Percentiles rank a stretch among this genome's conserved stretches.
phyloP scores from a whole-genome alignment of 2,797 vertebrate species.

The Thunnus albacares region DNA sequence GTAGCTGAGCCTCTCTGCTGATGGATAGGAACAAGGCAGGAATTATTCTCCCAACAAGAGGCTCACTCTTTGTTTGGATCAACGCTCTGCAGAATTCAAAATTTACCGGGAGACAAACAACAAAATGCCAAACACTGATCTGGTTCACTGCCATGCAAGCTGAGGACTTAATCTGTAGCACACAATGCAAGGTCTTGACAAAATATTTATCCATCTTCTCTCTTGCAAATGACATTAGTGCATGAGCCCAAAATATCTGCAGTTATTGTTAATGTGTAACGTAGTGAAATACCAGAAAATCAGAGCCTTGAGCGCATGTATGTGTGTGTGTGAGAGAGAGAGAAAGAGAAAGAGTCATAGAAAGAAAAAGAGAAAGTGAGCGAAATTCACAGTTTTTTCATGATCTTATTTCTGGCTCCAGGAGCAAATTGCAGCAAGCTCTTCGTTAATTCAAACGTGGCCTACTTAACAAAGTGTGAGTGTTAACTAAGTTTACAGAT shows the following conservation, averaged over 20 bases:
- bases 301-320: slow-evolving; percentile 46
- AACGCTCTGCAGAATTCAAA: slow-evolving; percentile 71
- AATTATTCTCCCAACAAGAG: slow-evolving; percentile 78
- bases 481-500: not conserved
- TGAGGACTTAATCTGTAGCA: slow-evolving; percentile 67
- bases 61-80: slow-evolving; percentile 76
- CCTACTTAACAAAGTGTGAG: not conserved
- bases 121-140: slow-evolving; percentile 63
- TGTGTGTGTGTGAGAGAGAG: slow-evolving; percentile 7
- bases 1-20: slow-evolving; percentile 60
- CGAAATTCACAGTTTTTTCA: slow-evolving; percentile 17
- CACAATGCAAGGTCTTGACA: slow-evolving; percentile 55
- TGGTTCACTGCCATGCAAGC: slow-evolving; percentile 48
- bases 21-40: slow-evolving; percentile 73
- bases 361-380: slow-evolving; percentile 8
- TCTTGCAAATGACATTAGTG: slow-evolving; percentile 71
- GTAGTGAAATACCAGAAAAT: slow-evolving; percentile 70
- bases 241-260: slow-evolving; percentile 64
- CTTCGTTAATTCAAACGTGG: not conserved
- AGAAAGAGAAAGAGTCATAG: slow-evolving; percentile 2
- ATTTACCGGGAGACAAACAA: slow-evolving; percentile 72
- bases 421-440: not conserved
- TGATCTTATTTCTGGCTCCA: not conserved
- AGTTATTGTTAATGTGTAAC: slow-evolving; percentile 63
- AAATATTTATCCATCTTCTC: slow-evolving; percentile 60